Base-by-base conservation (phyloP, 30 jellyfish, hydroid and myxozoan species). In the Mastigias papua region DNA sequence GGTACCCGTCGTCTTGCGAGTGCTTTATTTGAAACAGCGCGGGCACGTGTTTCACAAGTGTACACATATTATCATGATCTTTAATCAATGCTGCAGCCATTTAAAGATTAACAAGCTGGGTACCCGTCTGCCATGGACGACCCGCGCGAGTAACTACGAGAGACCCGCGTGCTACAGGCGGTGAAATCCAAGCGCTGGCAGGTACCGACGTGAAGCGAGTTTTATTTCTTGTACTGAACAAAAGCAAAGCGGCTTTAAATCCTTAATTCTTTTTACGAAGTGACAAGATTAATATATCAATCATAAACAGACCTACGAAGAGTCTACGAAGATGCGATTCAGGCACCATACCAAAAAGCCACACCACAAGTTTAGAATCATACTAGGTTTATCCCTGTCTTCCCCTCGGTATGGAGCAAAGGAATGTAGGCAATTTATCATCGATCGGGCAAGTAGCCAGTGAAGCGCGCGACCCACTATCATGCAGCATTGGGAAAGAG, bases 31-130 rank as follows among this genome's bases (percentile, higher is more conserved):
- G 71, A 28, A 70, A 54, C 29, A 69, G 25, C 92, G 69, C 67
- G 92, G 80, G 92, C 92, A 83, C 92, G 92, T 83, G 92, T 46
- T 83, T 35, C 86, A 61, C 80, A 66, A 70, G 86, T 83, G 86
- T 71, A 71, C 72, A 75, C 80, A 32, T 42, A 60, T 69, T n/a
- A 69, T 82, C 67, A 57, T 83, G 92, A 83, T 68, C 92, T 83
- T 83, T 83, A 69, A 83, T 69, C 86, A 69, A 37, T 37, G 72
- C 34, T 32, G 48, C 58, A 68, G 66, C 35, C 72, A 30, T 48
- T 31, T 23, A 28, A 26, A 32, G 86, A 48, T 37, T 50, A 69
- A 69, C 84, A 83, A 83, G 76, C 60, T 11, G 86, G 92, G 79
- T 86, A 83, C 92, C 92, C 86, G 92, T 73, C 73, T 57, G 50